Percentiles rank a stretch among this genome's conserved stretches.
Conservation (phyloP, 2,888 invertebrate species). For the Eumerus sabulonum region DNA sequence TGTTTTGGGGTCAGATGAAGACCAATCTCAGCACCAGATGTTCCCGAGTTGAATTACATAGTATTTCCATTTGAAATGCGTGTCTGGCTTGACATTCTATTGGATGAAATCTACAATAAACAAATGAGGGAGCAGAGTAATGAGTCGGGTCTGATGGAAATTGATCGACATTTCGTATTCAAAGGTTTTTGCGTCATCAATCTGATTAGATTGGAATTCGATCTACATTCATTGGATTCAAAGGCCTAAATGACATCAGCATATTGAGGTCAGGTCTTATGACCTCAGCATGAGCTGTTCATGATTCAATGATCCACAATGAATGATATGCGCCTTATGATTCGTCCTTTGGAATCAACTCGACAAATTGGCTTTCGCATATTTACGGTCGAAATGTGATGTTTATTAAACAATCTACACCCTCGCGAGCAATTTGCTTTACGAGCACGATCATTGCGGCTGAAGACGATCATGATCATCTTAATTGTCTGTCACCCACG, state of each 20-base stretch:
- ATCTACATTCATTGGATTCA: not conserved
- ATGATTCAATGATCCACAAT: not conserved
- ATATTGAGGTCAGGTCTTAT: not conserved
- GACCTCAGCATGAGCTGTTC: not conserved
- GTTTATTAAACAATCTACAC: no score
- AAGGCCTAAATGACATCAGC: not conserved
- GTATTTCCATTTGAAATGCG: no score
- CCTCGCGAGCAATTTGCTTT: no score
- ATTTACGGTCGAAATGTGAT: no score
- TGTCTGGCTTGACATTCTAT: conserved; percentile 8
- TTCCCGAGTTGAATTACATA: no score
- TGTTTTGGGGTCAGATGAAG: no score
- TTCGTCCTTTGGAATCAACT: not conserved
- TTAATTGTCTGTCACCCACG: no score
- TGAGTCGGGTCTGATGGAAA: not conserved
- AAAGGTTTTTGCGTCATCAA: conserved; percentile 11
- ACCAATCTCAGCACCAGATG: no score
- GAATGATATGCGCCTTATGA: not conserved
- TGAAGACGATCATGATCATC: no score
- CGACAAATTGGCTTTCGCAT: no score
- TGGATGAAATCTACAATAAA: conserved; percentile 9
- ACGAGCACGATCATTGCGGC: no score
- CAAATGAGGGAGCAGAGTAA: not conserved
- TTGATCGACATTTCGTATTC: conserved; percentile 9
- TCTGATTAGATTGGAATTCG: conserved; percentile 11